A percentile compares a stretch with the other conserved stretches of the same genome.
Conservation (phyloP, 2,797 vertebrate species). For the Astyanax mexicanus region DNA sequence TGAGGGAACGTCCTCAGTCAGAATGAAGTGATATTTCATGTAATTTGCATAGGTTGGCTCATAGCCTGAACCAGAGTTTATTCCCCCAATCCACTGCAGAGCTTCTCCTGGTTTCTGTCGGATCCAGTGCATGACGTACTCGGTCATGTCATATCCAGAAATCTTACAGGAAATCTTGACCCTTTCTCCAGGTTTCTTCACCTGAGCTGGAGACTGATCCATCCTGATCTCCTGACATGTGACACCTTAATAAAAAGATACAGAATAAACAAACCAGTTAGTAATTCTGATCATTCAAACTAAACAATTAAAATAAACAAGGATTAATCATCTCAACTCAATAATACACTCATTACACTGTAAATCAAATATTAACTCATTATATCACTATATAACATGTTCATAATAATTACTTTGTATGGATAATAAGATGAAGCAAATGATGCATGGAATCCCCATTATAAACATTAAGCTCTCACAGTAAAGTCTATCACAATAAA, state of each 20-base stretch:
- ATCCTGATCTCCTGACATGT: constrained; percentile 13
- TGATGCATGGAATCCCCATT: background rate
- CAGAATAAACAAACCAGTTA: background rate
- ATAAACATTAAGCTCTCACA: background rate
- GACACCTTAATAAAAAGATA: background rate
- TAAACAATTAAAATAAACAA: background rate
- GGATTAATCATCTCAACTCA: too few relatives aligned
- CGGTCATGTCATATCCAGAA: background rate
- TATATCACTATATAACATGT: background rate
- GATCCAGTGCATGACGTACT: constrained; percentile 41
- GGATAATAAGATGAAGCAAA: background rate
- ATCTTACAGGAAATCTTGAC: constrained; percentile 54
- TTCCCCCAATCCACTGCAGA: constrained; percentile 60
- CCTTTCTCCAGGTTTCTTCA: constrained; percentile 32
- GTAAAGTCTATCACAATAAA: background rate
- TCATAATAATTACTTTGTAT: background rate
- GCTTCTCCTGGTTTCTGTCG: constrained; percentile 58
- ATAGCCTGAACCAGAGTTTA: background rate
- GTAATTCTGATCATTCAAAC: background rate
- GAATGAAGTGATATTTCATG: too few relatives aligned
- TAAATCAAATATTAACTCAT: background rate
- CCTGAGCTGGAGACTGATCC: constrained; percentile 49
- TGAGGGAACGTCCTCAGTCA: too few relatives aligned
- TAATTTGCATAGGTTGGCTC: background rate
- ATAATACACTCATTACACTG: too few relatives aligned